phyloP scores from a whole-genome alignment of 2,888 invertebrate species.

The Aproaerema taeniolella region DNA sequence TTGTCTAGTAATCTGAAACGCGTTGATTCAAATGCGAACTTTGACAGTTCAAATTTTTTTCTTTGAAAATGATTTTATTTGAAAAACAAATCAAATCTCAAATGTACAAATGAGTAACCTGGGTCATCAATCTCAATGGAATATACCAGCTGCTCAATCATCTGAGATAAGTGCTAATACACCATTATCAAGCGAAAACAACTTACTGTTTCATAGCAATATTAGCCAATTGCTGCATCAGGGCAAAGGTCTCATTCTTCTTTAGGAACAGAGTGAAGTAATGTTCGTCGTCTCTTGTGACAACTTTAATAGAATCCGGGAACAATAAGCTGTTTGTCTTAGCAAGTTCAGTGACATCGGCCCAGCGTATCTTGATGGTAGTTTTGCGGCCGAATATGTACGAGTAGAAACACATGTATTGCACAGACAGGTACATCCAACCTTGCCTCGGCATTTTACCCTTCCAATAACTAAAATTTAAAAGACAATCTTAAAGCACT shows the following conservation, averaged over 20 bases:
- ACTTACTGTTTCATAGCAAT: conserved; percentile 95
- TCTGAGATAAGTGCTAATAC: too few species aligned
- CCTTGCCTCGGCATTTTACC: conserved; percentile 96
- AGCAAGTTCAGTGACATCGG: conserved; percentile 89
- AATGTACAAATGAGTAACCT: too few species aligned
- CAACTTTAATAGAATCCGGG: conserved; percentile 91
- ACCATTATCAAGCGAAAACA: too few species aligned
- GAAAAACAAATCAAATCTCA: too few species aligned
- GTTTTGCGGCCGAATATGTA: conserved; percentile 95
- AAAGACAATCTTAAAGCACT: background rate
- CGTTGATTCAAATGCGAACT: too few species aligned
- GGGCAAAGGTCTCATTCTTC: conserved; percentile 90
- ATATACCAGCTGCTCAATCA: too few species aligned
- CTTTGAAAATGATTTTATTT: too few species aligned
- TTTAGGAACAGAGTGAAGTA: conserved; percentile 95
- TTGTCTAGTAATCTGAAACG: too few species aligned
- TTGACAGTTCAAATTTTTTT: too few species aligned
- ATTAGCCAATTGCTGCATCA: conserved; percentile 97
- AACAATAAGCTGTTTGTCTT: conserved; percentile 87
- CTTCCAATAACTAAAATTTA: conserved; percentile 93
- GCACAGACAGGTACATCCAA: conserved; percentile 97
- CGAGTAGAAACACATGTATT: conserved; percentile 97
- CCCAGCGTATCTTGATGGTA: conserved; percentile 92
- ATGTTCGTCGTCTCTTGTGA: conserved; percentile 90
- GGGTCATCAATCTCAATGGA: too few species aligned